Evolutionary conservation across 2,113 vertebrate species (phyloP).

Genomic region (Ammodytes dubius): DNA sequence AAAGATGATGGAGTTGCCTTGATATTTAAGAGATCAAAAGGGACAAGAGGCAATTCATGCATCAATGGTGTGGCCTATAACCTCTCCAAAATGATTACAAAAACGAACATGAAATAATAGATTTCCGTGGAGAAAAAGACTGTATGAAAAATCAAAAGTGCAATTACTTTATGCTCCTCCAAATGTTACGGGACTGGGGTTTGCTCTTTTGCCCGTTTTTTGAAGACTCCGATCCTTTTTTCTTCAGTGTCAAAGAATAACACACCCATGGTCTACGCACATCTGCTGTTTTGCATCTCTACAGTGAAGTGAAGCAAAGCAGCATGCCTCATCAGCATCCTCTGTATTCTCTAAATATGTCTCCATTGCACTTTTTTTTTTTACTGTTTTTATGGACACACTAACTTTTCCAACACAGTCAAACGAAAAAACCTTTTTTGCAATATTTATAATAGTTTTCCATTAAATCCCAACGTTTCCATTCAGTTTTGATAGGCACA

Average conservation of each 20-base stretch:
- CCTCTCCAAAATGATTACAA: no score
- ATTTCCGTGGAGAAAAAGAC: no score
- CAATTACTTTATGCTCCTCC: no score
- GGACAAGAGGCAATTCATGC: constrained; percentile 41
- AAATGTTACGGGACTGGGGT: no score
- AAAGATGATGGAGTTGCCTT: constrained; percentile 46
- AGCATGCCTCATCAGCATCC: not conserved
- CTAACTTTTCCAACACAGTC: no score
- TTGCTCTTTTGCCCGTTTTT: no score
- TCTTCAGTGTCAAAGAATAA: no score
- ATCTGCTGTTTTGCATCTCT: not conserved
- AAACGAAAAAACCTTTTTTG: not conserved
- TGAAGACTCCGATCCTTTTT: no score
- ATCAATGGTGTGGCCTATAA: not conserved
- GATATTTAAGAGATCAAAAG: constrained; percentile 62
- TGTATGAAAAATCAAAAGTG: no score
- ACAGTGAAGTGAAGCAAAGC: not conserved
- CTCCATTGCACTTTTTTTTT: not conserved
- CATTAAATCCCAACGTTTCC: not conserved
- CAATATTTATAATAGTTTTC: not conserved
- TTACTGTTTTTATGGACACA: not conserved
- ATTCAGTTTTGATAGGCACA: not conserved
- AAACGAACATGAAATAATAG: no score
- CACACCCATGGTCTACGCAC: not conserved
- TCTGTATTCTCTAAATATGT: not conserved